phyloP scores from a whole-genome alignment of 2,113 vertebrate species.

The Gymnarchus niloticus region DNA sequence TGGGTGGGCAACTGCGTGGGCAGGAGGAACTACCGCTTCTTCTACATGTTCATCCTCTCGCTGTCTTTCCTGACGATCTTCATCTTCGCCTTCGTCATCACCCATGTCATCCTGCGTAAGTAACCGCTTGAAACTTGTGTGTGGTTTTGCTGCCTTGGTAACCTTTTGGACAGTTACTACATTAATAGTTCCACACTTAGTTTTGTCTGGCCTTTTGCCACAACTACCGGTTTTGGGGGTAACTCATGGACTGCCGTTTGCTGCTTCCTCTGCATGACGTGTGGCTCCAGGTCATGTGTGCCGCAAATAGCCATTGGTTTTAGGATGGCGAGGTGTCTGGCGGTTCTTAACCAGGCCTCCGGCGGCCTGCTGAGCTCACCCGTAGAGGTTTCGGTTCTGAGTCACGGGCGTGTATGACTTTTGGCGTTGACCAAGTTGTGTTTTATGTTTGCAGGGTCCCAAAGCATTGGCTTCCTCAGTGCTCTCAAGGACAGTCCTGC shows the following conservation, averaged over 20 bases:
- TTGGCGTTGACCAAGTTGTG: neutral
- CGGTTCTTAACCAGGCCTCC: neutral
- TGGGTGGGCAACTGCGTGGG: slow-evolving; percentile 99
- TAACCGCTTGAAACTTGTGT: slow-evolving; percentile 39
- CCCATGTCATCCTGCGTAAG: slow-evolving; percentile 96
- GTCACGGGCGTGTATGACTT: neutral
- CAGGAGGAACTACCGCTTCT: slow-evolving; percentile 99
- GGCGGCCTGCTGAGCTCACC: neutral
- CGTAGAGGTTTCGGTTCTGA: neutral
- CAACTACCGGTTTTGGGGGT: neutral
- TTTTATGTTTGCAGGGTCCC: slow-evolving; percentile 68
- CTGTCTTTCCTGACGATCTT: slow-evolving; percentile 99
- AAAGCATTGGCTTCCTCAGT: slow-evolving; percentile 77
- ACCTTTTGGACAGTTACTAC: neutral
- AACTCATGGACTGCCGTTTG: too few species aligned
- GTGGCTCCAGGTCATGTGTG: neutral
- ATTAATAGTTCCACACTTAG: neutral
- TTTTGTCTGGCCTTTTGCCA: neutral
- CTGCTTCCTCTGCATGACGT: neutral
- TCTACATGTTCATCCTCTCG: slow-evolving; percentile 99
- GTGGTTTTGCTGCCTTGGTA: neutral
- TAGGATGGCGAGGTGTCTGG: neutral
- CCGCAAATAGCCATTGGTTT: too few species aligned
- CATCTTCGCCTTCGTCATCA: slow-evolving; percentile 97
- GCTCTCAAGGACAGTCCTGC: slow-evolving; percentile 93